These are phyloP conservation scores for Sialis fuliginosa DNA, from an alignment of 2,888 invertebrate genomes.

Conservation along the genomic window DNA sequence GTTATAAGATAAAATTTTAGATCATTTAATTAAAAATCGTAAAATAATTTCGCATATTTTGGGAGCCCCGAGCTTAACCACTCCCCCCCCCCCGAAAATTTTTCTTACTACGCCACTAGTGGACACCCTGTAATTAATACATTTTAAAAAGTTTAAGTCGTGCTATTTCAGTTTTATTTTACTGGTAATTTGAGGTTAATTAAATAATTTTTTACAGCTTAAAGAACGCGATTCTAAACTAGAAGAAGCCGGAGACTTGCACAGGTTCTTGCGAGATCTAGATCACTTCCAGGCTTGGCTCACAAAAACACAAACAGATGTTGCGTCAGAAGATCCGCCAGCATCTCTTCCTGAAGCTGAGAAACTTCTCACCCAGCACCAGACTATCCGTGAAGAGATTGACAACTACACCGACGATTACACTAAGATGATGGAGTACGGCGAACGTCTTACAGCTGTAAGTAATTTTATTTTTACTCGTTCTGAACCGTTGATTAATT, in stretches of 20 bases:
- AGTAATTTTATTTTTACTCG: constrained; percentile 1
- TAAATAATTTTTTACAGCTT: constrained; percentile 32
- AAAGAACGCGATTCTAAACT: constrained; percentile 96
- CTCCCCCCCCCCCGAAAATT: too few relatives aligned
- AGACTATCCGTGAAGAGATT: constrained; percentile 96
- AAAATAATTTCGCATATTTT: too few relatives aligned
- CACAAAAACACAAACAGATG: constrained; percentile 97
- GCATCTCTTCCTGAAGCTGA: constrained; percentile 91
- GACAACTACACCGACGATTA: constrained; percentile 98
- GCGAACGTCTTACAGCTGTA: constrained; percentile 72
- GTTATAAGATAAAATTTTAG: too few relatives aligned
- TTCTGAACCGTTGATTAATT: neutral
- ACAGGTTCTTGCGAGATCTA: constrained; percentile 92
- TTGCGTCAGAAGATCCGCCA: constrained; percentile 92
- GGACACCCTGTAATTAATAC: too few relatives aligned
- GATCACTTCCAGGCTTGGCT: constrained; percentile 99
- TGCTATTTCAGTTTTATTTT: too few relatives aligned
- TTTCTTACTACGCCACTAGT: too few relatives aligned
- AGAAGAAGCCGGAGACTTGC: constrained; percentile 97
- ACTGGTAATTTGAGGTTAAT: neutral
- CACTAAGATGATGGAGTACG: constrained; percentile 99
- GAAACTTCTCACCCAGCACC: constrained; percentile 90
- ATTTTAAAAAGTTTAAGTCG: too few relatives aligned
- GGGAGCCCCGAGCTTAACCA: too few relatives aligned
- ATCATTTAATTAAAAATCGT: too few relatives aligned